Base-by-base conservation (phyloP, 2,888 invertebrate genomes). In the Oithona nana region DNA sequence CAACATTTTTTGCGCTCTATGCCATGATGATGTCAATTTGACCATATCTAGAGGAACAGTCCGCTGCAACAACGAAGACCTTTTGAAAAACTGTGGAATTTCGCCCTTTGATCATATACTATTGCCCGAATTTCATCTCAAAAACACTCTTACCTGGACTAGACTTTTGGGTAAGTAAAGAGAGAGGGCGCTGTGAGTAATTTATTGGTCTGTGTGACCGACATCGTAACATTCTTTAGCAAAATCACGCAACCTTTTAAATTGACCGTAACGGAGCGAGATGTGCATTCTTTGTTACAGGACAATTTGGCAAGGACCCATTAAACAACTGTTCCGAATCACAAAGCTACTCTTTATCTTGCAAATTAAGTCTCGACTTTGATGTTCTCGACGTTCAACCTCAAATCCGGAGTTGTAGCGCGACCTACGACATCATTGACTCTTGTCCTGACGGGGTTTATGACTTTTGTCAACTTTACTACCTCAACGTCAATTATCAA, bases 1-100 rank as follows among this genome's bases (percentile, higher is more conserved):
- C 16, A 67, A 67, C 54, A 49, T 65, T 13, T 67, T 64, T 56
- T 67, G 67, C 48, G 66, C 67, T 2, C 48, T 20, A 11, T 67
- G 67, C 56, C 64, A 67, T 60, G 50, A 64, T 30, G 66, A 67
- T 28, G 22, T 22, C 8, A 29, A 29, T 56, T 49, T 49, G 24
- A 22, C 2, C 24, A 2, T 3, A 22, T 50, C n/a, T 24, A 48
- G 29, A 24, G 54, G 54, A 2, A 16, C 11, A 13, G 26, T 54
- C 20, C 16, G 2, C 2, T 54, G 54, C 24, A 24, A 54, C 26
- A 59, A 59, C 22, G 28, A 59, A 50, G 29, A 59, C 29, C 11
- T 59, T 13, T 22, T 59, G 13, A 50, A 59, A 20, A 50, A 39
- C 22, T 59, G 59, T 49, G 59, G 59, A 49, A 39, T 59, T 26